phyloP scores from a whole-genome alignment of 2,888 invertebrate genomes.

The Cosmopolites sordidus region DNA sequence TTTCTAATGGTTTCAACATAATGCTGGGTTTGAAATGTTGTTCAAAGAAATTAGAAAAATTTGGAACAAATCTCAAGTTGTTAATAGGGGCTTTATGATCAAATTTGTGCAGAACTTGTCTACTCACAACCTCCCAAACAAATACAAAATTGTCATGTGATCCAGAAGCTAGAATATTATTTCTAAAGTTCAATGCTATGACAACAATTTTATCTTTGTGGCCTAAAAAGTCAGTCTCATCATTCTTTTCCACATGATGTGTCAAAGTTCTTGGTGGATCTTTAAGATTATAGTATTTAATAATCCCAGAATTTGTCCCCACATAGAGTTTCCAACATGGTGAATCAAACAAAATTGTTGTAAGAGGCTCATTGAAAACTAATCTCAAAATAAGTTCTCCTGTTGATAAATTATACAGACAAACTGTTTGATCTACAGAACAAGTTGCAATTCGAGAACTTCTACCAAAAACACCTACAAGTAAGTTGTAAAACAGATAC shows the following conservation, averaged over 20 bases:
- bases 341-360: slow-evolving; percentile 64
- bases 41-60: slow-evolving; percentile 57
- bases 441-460: slow-evolving; percentile 69
- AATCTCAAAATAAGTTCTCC: slow-evolving; percentile 69
- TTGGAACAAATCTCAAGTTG: slow-evolving; percentile 63
- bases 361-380: slow-evolving; percentile 67
- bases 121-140: slow-evolving; percentile 77
- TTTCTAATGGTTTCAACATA: slow-evolving; percentile 59
- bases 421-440: slow-evolving; percentile 78
- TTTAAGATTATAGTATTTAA: slow-evolving; percentile 64
- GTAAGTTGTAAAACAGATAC: neutral
- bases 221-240: slow-evolving; percentile 53
- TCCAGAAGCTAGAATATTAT: slow-evolving; percentile 69
- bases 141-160: slow-evolving; percentile 69
- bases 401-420: slow-evolving; percentile 70
- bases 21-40: slow-evolving; percentile 57
- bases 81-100: slow-evolving; percentile 71
- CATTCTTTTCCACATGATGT: slow-evolving; percentile 57
- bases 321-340: slow-evolving; percentile 69
- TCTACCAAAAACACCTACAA: slow-evolving; percentile 50
- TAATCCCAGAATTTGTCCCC: slow-evolving; percentile 67
- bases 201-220: slow-evolving; percentile 68
- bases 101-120: slow-evolving; percentile 67
- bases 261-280: slow-evolving; percentile 65
- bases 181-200: slow-evolving; percentile 68